Conservation (phyloP, 2,113 vertebrate genomes). For the Mus musculus region GRCm39 chr5:58176501-58177000, state of each 20-base stretch:
- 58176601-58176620: not conserved
- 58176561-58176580: not conserved
- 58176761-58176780: conserved; percentile 62
- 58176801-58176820: conserved; percentile 29
- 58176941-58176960: conserved; percentile 24
- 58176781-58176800: conserved; percentile 47
- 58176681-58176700: not conserved
- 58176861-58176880: conserved; percentile 52
- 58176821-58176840: conserved; percentile 61
- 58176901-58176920: conserved; percentile 54
- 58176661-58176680: conserved; percentile 9
- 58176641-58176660: not conserved
- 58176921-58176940: conserved; percentile 50
- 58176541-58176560: not conserved
- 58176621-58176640: not conserved
- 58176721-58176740: not conserved
- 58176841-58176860: conserved; percentile 72
- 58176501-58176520: not conserved
- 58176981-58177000: conserved; percentile 35
- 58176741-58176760: not conserved
- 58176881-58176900: conserved; percentile 52
- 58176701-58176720: not conserved
- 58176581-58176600: not conserved
- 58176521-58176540: not conserved
- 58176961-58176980: conserved; percentile 46